Evolutionary conservation across 1,140 invertebrate species (phyloP), one percentile per base, ranked within the genome.

Genomic region (Teleopsis dalmanni): DNA sequence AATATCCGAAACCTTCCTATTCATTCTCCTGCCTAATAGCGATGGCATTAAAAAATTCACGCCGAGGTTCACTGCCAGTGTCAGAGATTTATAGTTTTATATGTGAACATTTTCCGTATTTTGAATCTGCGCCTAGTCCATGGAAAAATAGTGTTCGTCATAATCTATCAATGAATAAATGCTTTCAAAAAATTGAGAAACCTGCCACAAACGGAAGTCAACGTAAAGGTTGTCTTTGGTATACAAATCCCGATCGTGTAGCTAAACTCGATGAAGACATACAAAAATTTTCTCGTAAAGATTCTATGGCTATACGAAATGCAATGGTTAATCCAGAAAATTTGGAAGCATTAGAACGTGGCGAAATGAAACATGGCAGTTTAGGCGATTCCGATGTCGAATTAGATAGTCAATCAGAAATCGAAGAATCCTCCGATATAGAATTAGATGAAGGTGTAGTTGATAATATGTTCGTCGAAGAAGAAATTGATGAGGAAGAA

Each of bases 61-160:
- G 84, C 56, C 88, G 86, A 45, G 95, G 95, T 38, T 93, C 89
- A 59, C 73, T 98, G 57, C 95, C 95, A 3, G 95, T 98, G 7
- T 95, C 93, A 7, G 95, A 98, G 76, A 98, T 98, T 53, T 98
- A 98, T 71, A 95, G 91, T 70, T 98, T 98, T 68, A 96, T 98
- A 85, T 97, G 90, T 72, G 88, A 94, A 73, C 93, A 98, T 71
- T 98, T 97, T 70, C 94, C 94, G 2, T 97, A 96, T 71, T 98
- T 96, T 70, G 94, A 94, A 76, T 95, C 91, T 9, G 94, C 94
- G 3, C 92, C 93, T 33, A 93, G 88, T 68, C 94, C 93, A 14
- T 98, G 94, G 94, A 98, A 98, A 75, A 97, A 96, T 71, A 95
- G 92, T 2, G 94, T 97, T 1, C 77, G 94, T 52, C 95, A 97